Percentiles rank a stretch among this genome's conserved stretches.
Evolutionary conservation across 1,140 invertebrate species (phyloP).

Genomic region (Conus betulinus): DNA sequence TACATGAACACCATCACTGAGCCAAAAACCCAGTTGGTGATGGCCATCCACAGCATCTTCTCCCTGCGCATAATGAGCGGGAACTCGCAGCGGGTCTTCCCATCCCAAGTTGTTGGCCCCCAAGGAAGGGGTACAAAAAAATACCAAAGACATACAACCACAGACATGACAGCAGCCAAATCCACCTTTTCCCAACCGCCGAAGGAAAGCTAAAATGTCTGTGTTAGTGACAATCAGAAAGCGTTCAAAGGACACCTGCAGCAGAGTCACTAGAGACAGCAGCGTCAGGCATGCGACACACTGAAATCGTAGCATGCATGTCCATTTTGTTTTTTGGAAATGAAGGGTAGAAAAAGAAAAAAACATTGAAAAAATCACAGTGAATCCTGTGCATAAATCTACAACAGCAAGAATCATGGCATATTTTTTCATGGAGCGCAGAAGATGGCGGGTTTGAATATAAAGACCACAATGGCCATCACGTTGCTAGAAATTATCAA

Average conservation of each 20-base stretch:
- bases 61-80: not conserved
- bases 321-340: too few relatives aligned
- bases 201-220: not conserved
- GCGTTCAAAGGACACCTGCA: not conserved
- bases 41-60: not conserved
- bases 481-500: too few relatives aligned
- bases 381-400: too few relatives aligned
- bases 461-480: too few relatives aligned
- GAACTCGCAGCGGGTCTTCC: not conserved
- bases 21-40: not conserved
- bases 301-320: too few relatives aligned
- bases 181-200: not conserved
- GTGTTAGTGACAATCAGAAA: not conserved
- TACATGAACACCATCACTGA: not conserved
- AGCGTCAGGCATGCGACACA: too few relatives aligned
- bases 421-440: too few relatives aligned
- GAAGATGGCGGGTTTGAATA: not conserved
- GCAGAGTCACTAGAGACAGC: too few relatives aligned
- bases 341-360: too few relatives aligned
- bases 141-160: not conserved
- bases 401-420: too few relatives aligned
- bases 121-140: not conserved
- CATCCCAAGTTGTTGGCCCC: not conserved
- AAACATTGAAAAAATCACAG: not conserved
- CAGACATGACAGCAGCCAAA: not conserved